Evolutionary conservation across 2,888 invertebrate species (phyloP), one percentile per base, ranked within the genome.

Genomic region (Troglohyphantes excavatus): DNA sequence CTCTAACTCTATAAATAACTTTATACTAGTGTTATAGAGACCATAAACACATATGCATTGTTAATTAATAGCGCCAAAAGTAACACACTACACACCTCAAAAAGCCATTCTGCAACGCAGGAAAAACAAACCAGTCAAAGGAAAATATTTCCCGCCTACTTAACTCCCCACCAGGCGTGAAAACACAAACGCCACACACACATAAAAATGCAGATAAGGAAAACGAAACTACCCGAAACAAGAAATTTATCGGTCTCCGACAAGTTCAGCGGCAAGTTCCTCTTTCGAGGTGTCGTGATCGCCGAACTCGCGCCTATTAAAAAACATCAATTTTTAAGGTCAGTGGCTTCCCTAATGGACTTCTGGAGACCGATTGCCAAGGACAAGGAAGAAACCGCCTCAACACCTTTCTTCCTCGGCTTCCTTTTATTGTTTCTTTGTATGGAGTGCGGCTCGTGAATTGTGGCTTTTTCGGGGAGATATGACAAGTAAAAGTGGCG

Each of bases 301-400:
- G n/a, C 29, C 29, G 43, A 61, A 76, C 78, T 46, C 46, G 46
- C 43, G 46, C 72, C 46, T 43, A 65, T 61, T 75, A n/a, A 65
- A 78, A 78, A 23, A n/a, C 39, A 27, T 6, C 33, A 43, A 65
- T 65, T 78, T 78, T 78, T n/a, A 61, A 39, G 78, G 78, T 78
- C 65, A 78, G 65, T 29, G 43, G 23, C 65, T 65, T 78, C 63
- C 53, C n/a, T 59, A 61, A 61, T 33, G 76, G 29, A 33, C 26
- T 2, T 61, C 27, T 61, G 75, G 29, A n/a, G n/a, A 27, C 75
- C 33, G 29, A 11, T 61, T 75, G 27, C 75, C 75, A 59, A 29
- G 75, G 75, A 75, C 61, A 61, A 75, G 75, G 75, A 61, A 75
- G 26, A 65, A 23, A 65, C 26, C 11, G n/a, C 6, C 23, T 65